Evolutionary conservation across 2,113 vertebrate genomes (phyloP).

Genomic region (Sylvia atricapilla): DNA sequence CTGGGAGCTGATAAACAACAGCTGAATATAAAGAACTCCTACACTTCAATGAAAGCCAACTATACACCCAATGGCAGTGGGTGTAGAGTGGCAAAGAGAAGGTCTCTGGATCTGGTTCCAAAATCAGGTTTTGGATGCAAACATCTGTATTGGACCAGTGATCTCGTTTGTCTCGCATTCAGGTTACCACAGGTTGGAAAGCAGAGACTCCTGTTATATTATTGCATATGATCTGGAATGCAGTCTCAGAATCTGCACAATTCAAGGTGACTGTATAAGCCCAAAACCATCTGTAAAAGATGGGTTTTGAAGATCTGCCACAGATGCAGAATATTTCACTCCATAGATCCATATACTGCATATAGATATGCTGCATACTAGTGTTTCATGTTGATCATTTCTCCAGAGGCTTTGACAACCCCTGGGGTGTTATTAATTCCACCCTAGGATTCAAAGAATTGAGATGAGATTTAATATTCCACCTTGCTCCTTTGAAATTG

Average conservation of each 20-base stretch:
- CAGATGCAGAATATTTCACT: background rate
- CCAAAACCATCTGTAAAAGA: background rate
- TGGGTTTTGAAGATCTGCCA: background rate
- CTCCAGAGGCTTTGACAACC: background rate
- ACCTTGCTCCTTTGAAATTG: background rate
- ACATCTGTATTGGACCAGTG: background rate
- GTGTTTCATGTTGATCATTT: background rate
- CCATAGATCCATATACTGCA: background rate
- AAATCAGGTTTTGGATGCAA: background rate
- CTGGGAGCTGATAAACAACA: background rate
- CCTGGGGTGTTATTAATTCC: background rate
- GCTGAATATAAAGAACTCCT: background rate
- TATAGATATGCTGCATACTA: background rate
- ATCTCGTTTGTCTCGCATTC: background rate
- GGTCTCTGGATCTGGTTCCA: background rate
- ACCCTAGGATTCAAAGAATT: background rate
- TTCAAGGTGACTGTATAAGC: background rate
- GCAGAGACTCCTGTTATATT: background rate
- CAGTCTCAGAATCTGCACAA: background rate
- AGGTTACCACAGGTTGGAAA: background rate
- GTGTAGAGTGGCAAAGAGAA: background rate
- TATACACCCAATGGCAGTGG: background rate
- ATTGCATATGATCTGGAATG: background rate
- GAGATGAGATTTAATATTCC: background rate
- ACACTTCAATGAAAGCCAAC: background rate